A percentile compares a stretch with the other conserved stretches of the same genome.
phyloP scores from a whole-genome alignment of 53 echinoderm and acorn worm species.

The Pentamera pediparva region DNA sequence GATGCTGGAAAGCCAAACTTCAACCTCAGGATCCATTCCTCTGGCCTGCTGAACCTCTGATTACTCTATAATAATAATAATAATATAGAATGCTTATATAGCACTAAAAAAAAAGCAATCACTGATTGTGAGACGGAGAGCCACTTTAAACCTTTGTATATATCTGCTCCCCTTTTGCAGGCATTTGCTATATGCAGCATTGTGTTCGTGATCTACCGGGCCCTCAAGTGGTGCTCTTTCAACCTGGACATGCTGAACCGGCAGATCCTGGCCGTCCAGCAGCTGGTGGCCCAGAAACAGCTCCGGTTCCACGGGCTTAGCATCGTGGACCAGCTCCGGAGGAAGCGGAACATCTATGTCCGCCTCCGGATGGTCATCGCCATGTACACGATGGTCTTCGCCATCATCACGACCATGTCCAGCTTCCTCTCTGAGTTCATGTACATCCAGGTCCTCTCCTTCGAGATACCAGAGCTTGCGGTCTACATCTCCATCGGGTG shows the following conservation, averaged over 20 bases:
- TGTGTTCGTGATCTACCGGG: slow-evolving; percentile 90
- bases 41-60: no score
- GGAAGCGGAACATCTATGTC: slow-evolving; percentile 81
- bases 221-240: slow-evolving; percentile 92
- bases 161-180: slow-evolving; percentile 33
- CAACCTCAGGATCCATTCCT: no score
- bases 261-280: slow-evolving; percentile 58
- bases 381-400: slow-evolving; percentile 90
- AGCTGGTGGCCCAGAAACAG: slow-evolving; percentile 64
- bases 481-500: slow-evolving; percentile 69
- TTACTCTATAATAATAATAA: no score
- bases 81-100: no score
- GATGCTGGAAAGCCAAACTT: no score
- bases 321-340: slow-evolving; percentile 59
- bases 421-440: slow-evolving; percentile 88
- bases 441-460: slow-evolving; percentile 65
- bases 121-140: no score
- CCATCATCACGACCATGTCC: slow-evolving; percentile 80
- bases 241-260: slow-evolving; percentile 66
- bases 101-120: no score
- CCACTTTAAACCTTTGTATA: not conserved
- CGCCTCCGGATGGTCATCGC: slow-evolving; percentile 72
- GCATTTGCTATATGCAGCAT: slow-evolving; percentile 97
- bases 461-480: slow-evolving; percentile 78
- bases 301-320: slow-evolving; percentile 63